Evolutionary conservation across 92 coral and sea anemone genomes (phyloP).

Genomic region (Diadumene lineata): DNA sequence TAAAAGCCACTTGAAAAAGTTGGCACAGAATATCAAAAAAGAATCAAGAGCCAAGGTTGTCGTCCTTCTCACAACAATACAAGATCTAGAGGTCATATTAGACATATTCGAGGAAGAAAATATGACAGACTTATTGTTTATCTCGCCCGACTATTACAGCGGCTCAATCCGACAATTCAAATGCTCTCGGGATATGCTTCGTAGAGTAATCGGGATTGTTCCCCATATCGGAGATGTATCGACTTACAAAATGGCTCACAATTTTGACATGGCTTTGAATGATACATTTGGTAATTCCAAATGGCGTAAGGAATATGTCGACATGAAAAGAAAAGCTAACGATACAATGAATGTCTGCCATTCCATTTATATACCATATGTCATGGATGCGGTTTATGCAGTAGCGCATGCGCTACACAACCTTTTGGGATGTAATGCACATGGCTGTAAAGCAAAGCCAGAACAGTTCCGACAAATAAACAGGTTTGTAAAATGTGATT

Average conservation of each 20-base stretch:
- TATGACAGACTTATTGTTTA: constrained; percentile 71
- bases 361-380: constrained; percentile 69
- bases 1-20: constrained; percentile 15
- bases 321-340: background rate
- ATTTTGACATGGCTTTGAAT: constrained; percentile 22
- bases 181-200: constrained; percentile 59
- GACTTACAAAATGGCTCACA: constrained; percentile 24
- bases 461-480: constrained; percentile 41
- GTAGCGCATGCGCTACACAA: constrained; percentile 74
- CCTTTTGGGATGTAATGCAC: constrained; percentile 62
- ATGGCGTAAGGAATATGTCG: constrained; percentile 52
- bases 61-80: constrained; percentile 67
- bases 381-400: constrained; percentile 86
- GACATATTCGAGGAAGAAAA: constrained; percentile 32
- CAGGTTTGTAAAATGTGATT: constrained; percentile 43
- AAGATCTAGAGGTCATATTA: constrained; percentile 67
- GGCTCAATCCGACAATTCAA: constrained; percentile 55
- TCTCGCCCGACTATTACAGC: constrained; percentile 59
- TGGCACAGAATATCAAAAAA: constrained; percentile 39
- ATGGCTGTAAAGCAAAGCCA: constrained; percentile 36
- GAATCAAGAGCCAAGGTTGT: constrained; percentile 62
- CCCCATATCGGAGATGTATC: constrained; percentile 44
- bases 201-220: constrained; percentile 66
- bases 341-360: background rate
- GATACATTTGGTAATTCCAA: background rate